phyloP scores from a whole-genome alignment of 1,140 invertebrate genomes.

The Meloidogyne exigua region DNA sequence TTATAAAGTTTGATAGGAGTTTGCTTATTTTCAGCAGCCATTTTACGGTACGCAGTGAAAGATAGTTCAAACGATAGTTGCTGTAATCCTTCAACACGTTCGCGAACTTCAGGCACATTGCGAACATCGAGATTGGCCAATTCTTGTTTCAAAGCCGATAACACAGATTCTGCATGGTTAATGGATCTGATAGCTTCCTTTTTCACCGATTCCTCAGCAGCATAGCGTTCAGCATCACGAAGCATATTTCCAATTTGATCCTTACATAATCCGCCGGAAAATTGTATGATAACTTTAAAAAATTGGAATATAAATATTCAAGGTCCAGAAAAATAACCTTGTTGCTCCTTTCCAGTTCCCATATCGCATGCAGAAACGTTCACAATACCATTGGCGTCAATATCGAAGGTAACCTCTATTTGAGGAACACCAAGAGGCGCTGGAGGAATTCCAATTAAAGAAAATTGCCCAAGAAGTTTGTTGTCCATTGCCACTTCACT shows the following conservation, averaged over 20 bases:
- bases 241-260: constrained; percentile 99
- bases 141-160: constrained; percentile 70
- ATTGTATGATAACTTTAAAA: constrained; percentile 97
- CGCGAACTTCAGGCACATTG: constrained; percentile 81
- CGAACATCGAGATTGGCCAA: constrained; percentile 79
- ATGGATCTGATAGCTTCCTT: constrained; percentile 88
- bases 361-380: constrained; percentile 96
- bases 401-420: constrained; percentile 95
- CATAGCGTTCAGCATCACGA: constrained; percentile 92
- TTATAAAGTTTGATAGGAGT: no score
- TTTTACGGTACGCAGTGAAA: constrained; percentile 97
- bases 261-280: constrained; percentile 94
- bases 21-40: constrained; percentile 24
- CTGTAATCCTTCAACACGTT: constrained; percentile 82
- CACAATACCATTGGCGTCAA: constrained; percentile 98
- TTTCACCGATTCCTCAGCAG: constrained; percentile 83
- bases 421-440: constrained; percentile 64
- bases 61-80: constrained; percentile 95
- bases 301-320: constrained; percentile 42
- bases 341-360: constrained; percentile 97
- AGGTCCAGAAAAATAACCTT: constrained; percentile 73
- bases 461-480: constrained; percentile 89
- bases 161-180: constrained; percentile 93
- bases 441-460: constrained; percentile 70
- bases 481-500: constrained; percentile 93